Evolutionary conservation across 2,113 vertebrate species (phyloP).

Genomic region (Aviceda subcristata): DNA sequence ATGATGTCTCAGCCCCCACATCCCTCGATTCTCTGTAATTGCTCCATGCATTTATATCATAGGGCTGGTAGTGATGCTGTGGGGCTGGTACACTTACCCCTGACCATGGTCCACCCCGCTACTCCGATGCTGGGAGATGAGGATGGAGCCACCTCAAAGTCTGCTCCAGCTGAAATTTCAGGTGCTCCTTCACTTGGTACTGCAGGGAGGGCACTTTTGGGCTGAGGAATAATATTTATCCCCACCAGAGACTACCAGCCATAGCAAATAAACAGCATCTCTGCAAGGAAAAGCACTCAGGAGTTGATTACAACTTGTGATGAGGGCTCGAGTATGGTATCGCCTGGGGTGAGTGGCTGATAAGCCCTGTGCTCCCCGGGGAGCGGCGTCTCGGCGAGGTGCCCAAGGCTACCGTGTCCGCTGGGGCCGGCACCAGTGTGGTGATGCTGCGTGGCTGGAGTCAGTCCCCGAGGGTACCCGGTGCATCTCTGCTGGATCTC

Average conservation of each 20-base stretch:
- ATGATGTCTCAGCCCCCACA: background rate
- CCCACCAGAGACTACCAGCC: background rate
- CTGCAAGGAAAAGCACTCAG: background rate
- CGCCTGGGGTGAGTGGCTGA: background rate
- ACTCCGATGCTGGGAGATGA: background rate
- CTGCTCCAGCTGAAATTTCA: background rate
- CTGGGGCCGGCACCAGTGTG: background rate
- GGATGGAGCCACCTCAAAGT: background rate
- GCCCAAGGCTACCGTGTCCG: background rate
- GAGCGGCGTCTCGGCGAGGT: accelerated
- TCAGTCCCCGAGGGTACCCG: background rate
- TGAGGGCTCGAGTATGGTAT: background rate
- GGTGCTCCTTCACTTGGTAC: background rate
- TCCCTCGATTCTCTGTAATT: background rate
- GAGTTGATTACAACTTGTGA: background rate
- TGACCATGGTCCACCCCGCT: background rate
- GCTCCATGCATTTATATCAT: background rate
- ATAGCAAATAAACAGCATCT: background rate
- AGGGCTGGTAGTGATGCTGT: background rate
- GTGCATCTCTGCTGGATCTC: accelerated
- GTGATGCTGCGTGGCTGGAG: background rate
- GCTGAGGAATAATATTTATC: background rate
- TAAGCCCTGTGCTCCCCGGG: background rate
- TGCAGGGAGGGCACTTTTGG: background rate
- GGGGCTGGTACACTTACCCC: background rate